phyloP scores from a whole-genome alignment of 2,113 vertebrate genomes.

The Emydura subglobosa region DNA sequence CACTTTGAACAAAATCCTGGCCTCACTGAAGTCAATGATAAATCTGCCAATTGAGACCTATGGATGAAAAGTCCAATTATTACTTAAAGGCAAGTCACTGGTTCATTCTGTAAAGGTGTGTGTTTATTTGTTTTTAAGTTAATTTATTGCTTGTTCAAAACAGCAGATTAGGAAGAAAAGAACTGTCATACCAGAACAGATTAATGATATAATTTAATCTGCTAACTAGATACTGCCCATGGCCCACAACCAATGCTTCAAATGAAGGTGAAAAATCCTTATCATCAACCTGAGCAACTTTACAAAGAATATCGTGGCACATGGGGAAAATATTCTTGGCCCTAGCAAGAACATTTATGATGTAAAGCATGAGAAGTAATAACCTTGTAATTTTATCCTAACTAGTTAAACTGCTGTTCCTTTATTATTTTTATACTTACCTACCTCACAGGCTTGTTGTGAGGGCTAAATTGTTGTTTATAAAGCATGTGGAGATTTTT shows the following conservation, averaged over 20 bases:
- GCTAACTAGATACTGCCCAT: not conserved
- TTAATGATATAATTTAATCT: not conserved
- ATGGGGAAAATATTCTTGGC: not conserved
- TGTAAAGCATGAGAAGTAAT: not conserved
- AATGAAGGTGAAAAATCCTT: not conserved
- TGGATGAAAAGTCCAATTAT: not conserved
- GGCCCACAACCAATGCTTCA: not conserved
- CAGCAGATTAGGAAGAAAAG: not conserved
- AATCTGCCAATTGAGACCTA: not conserved
- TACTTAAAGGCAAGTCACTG: not conserved
- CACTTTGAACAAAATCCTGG: not conserved
- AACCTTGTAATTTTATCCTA: not conserved
- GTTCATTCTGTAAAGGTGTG: not conserved
- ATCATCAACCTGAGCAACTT: not conserved
- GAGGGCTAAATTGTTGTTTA: not conserved
- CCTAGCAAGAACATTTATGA: not conserved
- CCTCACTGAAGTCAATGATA: not conserved
- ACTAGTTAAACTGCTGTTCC: not conserved
- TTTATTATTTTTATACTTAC: not conserved
- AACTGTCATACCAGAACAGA: not conserved
- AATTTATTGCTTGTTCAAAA: not conserved
- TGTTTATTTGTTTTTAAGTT: not conserved
- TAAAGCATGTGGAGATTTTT: not conserved
- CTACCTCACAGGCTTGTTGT: not conserved
- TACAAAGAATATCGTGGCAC: not conserved